Evolutionary conservation across 2,113 vertebrate species (phyloP).

Genomic region (Pseudopipra pipra): DNA sequence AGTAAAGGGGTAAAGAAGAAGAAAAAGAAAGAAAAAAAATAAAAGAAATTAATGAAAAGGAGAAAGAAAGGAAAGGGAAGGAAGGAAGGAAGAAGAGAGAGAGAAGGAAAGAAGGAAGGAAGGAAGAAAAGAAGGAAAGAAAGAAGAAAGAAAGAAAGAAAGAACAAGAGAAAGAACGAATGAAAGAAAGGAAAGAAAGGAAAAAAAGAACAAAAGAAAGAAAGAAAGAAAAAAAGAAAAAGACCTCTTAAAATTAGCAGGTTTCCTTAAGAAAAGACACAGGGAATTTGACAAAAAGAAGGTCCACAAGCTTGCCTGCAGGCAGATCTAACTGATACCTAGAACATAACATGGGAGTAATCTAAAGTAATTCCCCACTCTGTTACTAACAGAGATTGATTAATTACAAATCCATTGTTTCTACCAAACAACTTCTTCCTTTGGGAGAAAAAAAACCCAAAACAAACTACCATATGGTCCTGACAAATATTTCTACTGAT

Average conservation of each 20-base stretch:
- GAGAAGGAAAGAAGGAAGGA: too few relatives aligned
- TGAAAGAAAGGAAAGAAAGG: not conserved
- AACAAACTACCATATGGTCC: not conserved
- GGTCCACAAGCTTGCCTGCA: not conserved
- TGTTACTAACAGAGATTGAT: slow-evolving; percentile 10
- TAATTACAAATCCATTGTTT: not conserved
- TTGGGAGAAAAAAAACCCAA: not conserved
- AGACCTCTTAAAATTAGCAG: not conserved
- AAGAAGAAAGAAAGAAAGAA: too few relatives aligned
- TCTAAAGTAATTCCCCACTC: slow-evolving; percentile 12
- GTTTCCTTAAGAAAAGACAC: not conserved
- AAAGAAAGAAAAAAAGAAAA: not conserved
- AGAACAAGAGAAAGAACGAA: not conserved
- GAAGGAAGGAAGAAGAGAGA: not conserved
- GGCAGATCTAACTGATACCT: not conserved
- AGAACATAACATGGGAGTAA: not conserved
- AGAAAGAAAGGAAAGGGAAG: not conserved
- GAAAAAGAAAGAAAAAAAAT: not conserved
- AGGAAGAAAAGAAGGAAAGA: too few relatives aligned
- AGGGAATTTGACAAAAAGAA: not conserved
- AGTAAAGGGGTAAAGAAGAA: not conserved
- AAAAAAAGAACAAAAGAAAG: not conserved
- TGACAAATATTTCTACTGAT: slow-evolving; percentile 35
- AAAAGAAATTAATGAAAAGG: not conserved
- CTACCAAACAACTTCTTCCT: not conserved